Percentiles rank a stretch among this genome's conserved stretches.
These are phyloP conservation scores for Mystacornis crossleyi DNA, from an alignment of 2,113 vertebrate genomes.

Conservation along the genomic window DNA sequence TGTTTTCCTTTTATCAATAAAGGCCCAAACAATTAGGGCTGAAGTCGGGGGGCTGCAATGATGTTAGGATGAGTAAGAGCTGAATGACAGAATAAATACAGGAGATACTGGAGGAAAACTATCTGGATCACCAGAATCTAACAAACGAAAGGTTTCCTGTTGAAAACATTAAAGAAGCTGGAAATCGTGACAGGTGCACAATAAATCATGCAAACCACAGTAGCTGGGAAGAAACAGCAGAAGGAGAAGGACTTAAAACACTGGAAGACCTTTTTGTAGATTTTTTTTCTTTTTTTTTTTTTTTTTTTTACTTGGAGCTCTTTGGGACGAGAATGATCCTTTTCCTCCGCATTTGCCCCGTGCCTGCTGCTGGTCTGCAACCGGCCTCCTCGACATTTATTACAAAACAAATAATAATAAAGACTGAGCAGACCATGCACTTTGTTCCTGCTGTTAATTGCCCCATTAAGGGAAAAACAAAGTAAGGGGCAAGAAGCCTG, in stretches of 20 bases:
- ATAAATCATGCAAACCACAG: conserved; percentile 56
- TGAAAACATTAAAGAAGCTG: conserved; percentile 23
- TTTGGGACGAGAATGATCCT: not conserved
- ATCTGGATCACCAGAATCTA: not conserved
- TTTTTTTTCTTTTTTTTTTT: not conserved
- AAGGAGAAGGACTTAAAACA: not conserved
- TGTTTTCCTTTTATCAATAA: not conserved
- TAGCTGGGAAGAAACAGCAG: conserved; percentile 15
- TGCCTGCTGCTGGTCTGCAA: conserved; percentile 7
- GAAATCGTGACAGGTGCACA: conserved; percentile 23
- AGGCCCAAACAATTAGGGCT: not conserved
- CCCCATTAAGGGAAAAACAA: conserved; percentile 61
- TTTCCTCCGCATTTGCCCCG: not conserved
- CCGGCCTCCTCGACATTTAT: conserved; percentile 13
- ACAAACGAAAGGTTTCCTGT: not conserved
- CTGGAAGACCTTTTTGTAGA: not conserved
- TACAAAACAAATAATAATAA: conserved; percentile 61
- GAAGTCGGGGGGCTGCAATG: not conserved
- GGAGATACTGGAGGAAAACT: not conserved
- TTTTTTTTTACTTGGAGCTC: not conserved
- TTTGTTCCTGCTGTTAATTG: conserved; percentile 68
- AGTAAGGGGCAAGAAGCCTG: conserved; percentile 48
- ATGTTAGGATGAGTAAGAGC: not conserved
- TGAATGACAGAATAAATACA: not conserved
- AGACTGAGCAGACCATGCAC: conserved; percentile 50